phyloP scores from a whole-genome alignment of 2,797 vertebrate species.

The Lacerta agilis region DNA sequence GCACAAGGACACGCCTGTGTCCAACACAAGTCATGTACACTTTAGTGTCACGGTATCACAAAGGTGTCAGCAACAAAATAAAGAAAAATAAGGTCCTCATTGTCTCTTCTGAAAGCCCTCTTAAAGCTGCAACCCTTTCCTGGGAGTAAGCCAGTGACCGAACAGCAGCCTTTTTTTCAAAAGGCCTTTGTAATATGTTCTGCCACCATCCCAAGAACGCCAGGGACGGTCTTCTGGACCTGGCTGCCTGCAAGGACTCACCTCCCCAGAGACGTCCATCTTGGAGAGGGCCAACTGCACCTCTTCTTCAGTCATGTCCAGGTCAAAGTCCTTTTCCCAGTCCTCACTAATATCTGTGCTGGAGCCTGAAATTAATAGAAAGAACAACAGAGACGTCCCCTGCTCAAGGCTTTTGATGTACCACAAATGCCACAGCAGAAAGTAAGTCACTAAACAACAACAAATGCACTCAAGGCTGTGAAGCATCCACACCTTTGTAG shows the following conservation, averaged over 20 bases:
- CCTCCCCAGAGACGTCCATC: constrained; percentile 90
- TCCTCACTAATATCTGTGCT: constrained; percentile 98
- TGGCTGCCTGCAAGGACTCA: constrained; percentile 63
- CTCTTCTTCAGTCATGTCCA: constrained; percentile 99
- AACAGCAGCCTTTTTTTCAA: neutral
- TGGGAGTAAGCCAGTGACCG: neutral
- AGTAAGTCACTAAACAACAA: neutral
- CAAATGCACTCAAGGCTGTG: neutral
- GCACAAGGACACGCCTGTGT: neutral
- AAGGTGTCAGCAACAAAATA: neutral
- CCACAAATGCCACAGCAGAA: neutral
- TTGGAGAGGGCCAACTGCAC: constrained; percentile 93
- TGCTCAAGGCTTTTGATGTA: neutral
- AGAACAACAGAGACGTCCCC: neutral
- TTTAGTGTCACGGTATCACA: neutral
- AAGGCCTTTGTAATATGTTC: neutral
- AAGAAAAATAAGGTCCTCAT: neutral
- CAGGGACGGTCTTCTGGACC: neutral
- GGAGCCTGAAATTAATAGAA: constrained; percentile 77
- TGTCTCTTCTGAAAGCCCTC: neutral
- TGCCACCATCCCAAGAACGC: too few relatives aligned
- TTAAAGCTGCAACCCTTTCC: neutral
- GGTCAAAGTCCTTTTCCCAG: constrained; percentile 99
- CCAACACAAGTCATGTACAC: neutral
- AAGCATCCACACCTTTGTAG: too few relatives aligned